phyloP scores from a whole-genome alignment of 2,797 vertebrate genomes.

The Clarias pachynema region DNA sequence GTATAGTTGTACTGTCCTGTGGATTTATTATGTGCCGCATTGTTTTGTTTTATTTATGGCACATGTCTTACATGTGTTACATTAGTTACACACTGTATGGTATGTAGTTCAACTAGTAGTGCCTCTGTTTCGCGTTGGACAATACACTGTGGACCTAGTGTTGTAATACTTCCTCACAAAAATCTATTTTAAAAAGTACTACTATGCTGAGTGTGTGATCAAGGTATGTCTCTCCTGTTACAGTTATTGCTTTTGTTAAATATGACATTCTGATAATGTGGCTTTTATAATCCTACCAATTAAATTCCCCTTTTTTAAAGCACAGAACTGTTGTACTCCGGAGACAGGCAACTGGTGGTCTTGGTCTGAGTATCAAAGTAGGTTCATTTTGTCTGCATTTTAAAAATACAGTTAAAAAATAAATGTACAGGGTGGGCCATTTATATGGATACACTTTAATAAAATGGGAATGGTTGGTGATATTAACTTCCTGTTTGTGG shows the following conservation, averaged over 20 bases:
- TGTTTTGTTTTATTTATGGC: background rate
- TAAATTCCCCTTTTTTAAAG: slow-evolving; percentile 92
- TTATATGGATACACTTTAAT: no score
- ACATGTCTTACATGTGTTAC: background rate
- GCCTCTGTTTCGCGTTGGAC: background rate
- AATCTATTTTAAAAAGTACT: background rate
- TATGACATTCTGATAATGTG: background rate
- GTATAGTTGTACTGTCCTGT: background rate
- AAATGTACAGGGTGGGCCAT: no score
- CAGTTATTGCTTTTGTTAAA: slow-evolving; percentile 13
- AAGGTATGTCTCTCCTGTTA: background rate
- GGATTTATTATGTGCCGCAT: slow-evolving; percentile 12
- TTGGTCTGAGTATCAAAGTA: slow-evolving; percentile 98
- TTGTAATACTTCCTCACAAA: background rate
- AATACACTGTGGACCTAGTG: background rate
- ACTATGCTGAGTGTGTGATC: background rate
- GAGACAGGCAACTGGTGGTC: slow-evolving; percentile 88
- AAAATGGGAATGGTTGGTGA: no score
- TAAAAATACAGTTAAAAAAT: background rate
- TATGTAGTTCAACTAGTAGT: background rate
- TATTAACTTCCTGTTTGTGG: no score
- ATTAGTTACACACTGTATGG: background rate
- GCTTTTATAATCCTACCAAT: slow-evolving; percentile 73
- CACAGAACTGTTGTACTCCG: slow-evolving; percentile 94
- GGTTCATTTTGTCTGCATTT: slow-evolving; percentile 54